phyloP scores from a whole-genome alignment of 2,888 invertebrate genomes.

The Furcula furcula region DNA sequence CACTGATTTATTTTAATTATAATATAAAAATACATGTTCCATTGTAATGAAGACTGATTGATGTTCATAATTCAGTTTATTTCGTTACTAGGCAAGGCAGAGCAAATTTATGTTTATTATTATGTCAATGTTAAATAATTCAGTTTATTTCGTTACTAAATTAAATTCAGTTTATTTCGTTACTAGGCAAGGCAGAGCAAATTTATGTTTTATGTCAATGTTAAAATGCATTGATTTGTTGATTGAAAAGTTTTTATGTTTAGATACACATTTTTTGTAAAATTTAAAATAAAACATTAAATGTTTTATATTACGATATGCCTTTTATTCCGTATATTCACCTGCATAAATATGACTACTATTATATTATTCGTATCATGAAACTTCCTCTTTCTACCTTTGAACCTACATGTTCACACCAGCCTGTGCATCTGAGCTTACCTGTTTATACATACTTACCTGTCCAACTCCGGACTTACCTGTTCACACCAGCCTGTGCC shows the following conservation, averaged over 20 bases:
- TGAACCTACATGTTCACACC: slow-evolving; percentile 3
- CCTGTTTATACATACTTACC: neutral
- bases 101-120: slow-evolving; percentile 10
- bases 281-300: slow-evolving; percentile 11
- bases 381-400: slow-evolving; percentile 3
- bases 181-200: slow-evolving; percentile 3
- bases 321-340: too few relatives aligned
- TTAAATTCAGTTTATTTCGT: slow-evolving; percentile 7
- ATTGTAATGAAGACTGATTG: slow-evolving; percentile 9
- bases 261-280: slow-evolving; percentile 12
- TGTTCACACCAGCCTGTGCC: too few relatives aligned
- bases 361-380: neutral
- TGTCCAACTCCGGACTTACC: too few relatives aligned
- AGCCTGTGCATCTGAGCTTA: neutral
- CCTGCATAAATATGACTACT: neutral
- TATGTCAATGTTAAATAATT: slow-evolving; percentile 7
- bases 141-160: too few relatives aligned
- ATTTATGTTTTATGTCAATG: slow-evolving; percentile 10
- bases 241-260: slow-evolving; percentile 13
- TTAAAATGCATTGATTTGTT: slow-evolving; percentile 13
- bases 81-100: slow-evolving; percentile 8
- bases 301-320: slow-evolving; percentile 1
- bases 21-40: slow-evolving; percentile 9
- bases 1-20: slow-evolving; percentile 13
- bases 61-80: slow-evolving; percentile 7